phyloP scores from a whole-genome alignment of 2,113 vertebrate genomes.

The Prunella fulvescens region DNA sequence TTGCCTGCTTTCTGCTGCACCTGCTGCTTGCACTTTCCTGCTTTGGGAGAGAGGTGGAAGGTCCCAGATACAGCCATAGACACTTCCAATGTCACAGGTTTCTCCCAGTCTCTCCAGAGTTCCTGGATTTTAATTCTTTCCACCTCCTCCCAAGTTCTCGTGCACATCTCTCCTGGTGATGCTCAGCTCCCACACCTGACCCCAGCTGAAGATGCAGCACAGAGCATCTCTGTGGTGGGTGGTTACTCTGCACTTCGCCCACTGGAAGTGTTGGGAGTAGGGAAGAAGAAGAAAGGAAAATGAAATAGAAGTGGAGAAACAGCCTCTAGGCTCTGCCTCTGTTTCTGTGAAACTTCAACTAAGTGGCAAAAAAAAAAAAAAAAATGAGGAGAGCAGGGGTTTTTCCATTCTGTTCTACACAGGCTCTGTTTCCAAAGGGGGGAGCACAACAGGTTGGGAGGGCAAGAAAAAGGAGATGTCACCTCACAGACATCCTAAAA shows the following conservation, averaged over 20 bases:
- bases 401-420: not conserved
- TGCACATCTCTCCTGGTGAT: not conserved
- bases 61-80: not conserved
- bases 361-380: not conserved
- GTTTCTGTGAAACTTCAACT: not conserved
- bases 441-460: not conserved
- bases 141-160: not conserved
- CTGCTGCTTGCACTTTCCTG: not conserved
- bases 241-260: not conserved
- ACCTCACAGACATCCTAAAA: not conserved
- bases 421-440: not conserved
- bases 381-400: not conserved
- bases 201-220: not conserved
- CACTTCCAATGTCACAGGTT: not conserved
- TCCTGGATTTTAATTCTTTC: not conserved
- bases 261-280: not conserved
- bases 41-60: not conserved
- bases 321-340: not conserved
- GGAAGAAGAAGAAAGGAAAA: constrained; percentile 3
- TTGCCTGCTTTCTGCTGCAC: not conserved
- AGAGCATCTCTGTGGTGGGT: not conserved
- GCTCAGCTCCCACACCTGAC: not conserved
- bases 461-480: not conserved
- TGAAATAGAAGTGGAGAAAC: not conserved
- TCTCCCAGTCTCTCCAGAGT: not conserved